Base-by-base conservation (phyloP, 2,888 invertebrate genomes). In the Camponotus fellah region DNA sequence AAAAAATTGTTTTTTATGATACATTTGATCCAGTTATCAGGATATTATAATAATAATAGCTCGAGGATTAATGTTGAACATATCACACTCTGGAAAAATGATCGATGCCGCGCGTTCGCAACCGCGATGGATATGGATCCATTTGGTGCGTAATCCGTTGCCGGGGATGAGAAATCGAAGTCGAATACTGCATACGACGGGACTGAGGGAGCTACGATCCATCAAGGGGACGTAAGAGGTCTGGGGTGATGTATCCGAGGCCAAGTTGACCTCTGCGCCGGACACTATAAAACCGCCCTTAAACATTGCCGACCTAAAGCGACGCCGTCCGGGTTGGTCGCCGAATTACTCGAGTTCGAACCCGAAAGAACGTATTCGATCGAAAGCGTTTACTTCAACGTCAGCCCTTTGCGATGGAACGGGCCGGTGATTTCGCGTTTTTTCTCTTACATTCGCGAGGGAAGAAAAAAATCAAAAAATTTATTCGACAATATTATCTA, bases 251-350 rank as follows among this genome's bases (percentile, higher is more conserved):
- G 91, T 93, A 93, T 93, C 89, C 90, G 86, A 87, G 92, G 89
- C 89, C 88, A 91, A 91, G 91, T 92, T 93, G 93, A 93, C 93
- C 93, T 93, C 89, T 93, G 93, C 91, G 91, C 93, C 91, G 92
- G 92, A 93, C 91, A 92, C 93, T 93, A 93, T 93, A 93, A 93
- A 93, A 93, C 92, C 91, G 89, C 93, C 92, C 93, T 93, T 91
- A 92, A 93, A 92, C 92, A 93, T 92, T 88, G 91, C 88, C 90
- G 84, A 91, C 91, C 91, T 88, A 90, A 92, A 86, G 89, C 88
- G 91, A 53, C 76, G 82, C 26, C 46, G 60, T 21, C 17, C 62
- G 64, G 86, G 90, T 88, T 87, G 89, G 87, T 84, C 83, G 85
- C 87, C 89, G 90, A 90, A 91, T 91, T 90, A 87, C 89, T 72